Percentiles rank a stretch among this genome's conserved stretches.
Evolutionary conservation across 2,888 invertebrate genomes (phyloP).

Genomic region (Lamellibrachia columna): DNA sequence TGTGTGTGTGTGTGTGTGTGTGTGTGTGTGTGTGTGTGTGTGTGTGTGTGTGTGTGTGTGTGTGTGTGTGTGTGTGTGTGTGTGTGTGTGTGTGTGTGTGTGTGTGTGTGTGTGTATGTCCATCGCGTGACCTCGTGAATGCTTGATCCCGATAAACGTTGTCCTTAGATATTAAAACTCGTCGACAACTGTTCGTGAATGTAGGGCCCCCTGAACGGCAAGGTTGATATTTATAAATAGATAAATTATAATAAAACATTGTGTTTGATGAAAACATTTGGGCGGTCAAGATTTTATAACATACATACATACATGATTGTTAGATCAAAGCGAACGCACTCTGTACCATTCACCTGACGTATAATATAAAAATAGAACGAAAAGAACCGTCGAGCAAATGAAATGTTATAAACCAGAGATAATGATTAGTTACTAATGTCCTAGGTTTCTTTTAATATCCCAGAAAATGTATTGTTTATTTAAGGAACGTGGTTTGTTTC

Average conservation of each 20-base stretch:
- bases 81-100: neutral
- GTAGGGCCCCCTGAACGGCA: too few relatives aligned
- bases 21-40: neutral
- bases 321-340: too few relatives aligned
- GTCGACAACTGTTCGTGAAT: too few relatives aligned
- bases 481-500: neutral
- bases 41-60: too few relatives aligned
- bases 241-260: too few relatives aligned
- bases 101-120: neutral
- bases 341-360: neutral
- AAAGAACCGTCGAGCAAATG: neutral
- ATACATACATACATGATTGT: neutral
- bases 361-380: neutral
- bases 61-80: too few relatives aligned
- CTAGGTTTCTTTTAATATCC: neutral
- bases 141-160: too few relatives aligned
- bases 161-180: too few relatives aligned
- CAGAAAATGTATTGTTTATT: neutral
- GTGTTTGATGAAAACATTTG: too few relatives aligned
- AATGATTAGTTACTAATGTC: neutral
- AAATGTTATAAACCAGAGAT: neutral
- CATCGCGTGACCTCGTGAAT: too few relatives aligned
- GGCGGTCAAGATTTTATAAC: neutral
- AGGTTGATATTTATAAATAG: too few relatives aligned
- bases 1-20: neutral